Percentiles rank a stretch among this genome's conserved stretches.
Evolutionary conservation across 2,888 invertebrate species (phyloP).

Genomic region (Chalcis sispes): DNA sequence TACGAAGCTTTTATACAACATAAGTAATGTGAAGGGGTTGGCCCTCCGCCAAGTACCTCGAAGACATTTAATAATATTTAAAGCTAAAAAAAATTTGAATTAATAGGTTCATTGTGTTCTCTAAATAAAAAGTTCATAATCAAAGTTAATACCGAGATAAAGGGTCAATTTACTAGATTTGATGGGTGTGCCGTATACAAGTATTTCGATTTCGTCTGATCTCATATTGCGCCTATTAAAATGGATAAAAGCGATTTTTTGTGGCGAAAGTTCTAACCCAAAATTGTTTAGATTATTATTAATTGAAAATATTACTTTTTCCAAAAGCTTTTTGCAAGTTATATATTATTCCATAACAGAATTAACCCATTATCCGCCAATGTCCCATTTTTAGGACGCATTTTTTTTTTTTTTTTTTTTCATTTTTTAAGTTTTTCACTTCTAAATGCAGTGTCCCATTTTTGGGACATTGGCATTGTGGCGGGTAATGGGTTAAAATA

Average conservation of each 20-base stretch:
- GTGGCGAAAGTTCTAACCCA: not conserved
- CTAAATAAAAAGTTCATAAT: not conserved
- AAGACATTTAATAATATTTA: constrained; percentile 20
- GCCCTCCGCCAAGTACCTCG: constrained; percentile 11
- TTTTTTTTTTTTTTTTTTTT: no score
- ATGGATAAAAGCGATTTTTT: not conserved
- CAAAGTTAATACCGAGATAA: constrained; percentile 4
- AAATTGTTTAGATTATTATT: not conserved
- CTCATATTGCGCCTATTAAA: not conserved
- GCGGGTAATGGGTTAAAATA: no score
- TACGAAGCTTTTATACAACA: constrained; percentile 30
- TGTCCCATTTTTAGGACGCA: no score
- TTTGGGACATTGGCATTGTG: no score
- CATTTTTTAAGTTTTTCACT: no score
- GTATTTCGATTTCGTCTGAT: not conserved
- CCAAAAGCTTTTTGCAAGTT: not conserved
- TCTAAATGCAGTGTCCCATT: no score
- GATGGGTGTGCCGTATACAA: not conserved
- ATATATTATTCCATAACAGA: no score
- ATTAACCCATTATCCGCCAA: no score
- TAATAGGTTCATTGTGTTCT: not conserved
- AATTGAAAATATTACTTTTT: not conserved
- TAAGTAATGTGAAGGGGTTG: constrained; percentile 10
- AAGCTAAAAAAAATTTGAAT: not conserved
- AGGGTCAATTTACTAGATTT: not conserved